These are phyloP conservation scores for Heterodera schachtii DNA, from an alignment of 1,140 invertebrate genomes.

Conservation along the genomic window DNA sequence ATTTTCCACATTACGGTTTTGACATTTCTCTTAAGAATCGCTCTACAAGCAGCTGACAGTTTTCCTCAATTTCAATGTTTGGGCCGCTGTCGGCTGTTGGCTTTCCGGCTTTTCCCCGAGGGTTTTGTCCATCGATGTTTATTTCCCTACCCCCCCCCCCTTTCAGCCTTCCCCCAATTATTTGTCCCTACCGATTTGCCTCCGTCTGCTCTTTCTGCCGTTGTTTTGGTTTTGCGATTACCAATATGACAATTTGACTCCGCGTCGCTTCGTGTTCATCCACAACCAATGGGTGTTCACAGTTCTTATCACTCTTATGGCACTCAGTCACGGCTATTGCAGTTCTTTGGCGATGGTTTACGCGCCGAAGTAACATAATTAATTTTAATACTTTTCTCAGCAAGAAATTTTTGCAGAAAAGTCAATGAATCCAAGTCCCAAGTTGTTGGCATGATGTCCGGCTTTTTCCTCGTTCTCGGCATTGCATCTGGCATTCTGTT, in stretches of 20 bases:
- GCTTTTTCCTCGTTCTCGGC: conserved; percentile 52
- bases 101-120: conserved; percentile 73
- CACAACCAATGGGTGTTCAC: conserved; percentile 83
- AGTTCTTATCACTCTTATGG: conserved; percentile 76
- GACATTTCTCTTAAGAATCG: conserved; percentile 67
- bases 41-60: conserved; percentile 79
- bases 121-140: conserved; percentile 20
- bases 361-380: conserved; percentile 78
- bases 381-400: conserved; percentile 5
- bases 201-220: conserved; percentile 82
- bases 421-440: conserved; percentile 81
- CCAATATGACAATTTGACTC: conserved; percentile 69
- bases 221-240: conserved; percentile 91
- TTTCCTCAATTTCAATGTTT: conserved; percentile 90
- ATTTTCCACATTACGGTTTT: too few species aligned
- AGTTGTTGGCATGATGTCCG: conserved; percentile 77
- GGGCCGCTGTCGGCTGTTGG: conserved; percentile 87
- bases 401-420: conserved; percentile 69
- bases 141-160: background rate
- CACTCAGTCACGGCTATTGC: conserved; percentile 84
- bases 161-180: conserved; percentile 78
- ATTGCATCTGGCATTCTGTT: conserved; percentile 37
- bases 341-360: conserved; percentile 96
- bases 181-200: conserved; percentile 79
- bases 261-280: conserved; percentile 45